Conservation (phyloP, 2,797 vertebrate species). For the Poeciliopsis paucimaculata region DNA sequence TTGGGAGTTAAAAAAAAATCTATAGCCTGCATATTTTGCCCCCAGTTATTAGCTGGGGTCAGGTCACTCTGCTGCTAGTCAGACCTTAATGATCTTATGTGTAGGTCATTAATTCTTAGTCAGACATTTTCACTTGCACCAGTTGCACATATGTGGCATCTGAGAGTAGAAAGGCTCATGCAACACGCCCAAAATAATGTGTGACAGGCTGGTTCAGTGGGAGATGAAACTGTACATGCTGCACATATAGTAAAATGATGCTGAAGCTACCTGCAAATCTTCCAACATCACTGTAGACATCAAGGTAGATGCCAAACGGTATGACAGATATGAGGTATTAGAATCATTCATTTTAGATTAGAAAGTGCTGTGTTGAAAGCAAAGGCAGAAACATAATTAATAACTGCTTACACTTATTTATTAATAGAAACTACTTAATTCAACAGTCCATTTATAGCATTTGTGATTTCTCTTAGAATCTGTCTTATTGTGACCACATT, state of each 20-base stretch:
- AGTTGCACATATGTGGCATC: background rate
- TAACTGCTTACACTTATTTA: background rate
- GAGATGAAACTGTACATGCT: background rate
- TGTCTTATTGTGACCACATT: slow-evolving; percentile 2
- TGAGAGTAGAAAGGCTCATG: background rate
- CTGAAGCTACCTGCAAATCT: background rate
- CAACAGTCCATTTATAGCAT: background rate
- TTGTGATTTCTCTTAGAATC: background rate
- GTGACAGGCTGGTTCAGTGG: background rate
- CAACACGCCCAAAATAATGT: background rate
- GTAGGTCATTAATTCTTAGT: background rate
- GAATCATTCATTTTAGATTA: background rate
- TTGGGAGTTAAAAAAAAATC: background rate
- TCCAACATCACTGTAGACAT: background rate
- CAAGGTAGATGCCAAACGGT: background rate
- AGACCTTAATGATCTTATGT: background rate
- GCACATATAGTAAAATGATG: background rate
- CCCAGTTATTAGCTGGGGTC: background rate
- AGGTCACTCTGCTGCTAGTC: background rate
- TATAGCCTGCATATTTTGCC: background rate
- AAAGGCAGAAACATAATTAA: background rate
- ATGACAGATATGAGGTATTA: background rate
- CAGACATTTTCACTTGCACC: background rate
- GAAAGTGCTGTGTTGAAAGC: background rate
- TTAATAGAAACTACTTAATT: background rate